Evolutionary conservation across 2,888 invertebrate species (phyloP).

Genomic region (Alsophila aescularia): DNA sequence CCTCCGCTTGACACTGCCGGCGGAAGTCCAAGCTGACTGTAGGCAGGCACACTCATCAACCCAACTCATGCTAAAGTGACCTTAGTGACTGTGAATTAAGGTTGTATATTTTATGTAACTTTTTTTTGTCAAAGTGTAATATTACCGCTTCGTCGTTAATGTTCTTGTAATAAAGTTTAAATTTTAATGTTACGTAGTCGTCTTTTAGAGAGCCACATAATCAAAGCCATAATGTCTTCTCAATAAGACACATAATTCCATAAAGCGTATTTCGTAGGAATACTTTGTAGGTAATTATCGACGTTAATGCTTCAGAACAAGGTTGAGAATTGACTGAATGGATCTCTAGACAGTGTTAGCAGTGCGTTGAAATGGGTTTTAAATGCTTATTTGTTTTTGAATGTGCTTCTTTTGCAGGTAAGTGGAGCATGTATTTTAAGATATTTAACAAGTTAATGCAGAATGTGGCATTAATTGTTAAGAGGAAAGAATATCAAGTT

Average conservation of each 20-base stretch:
- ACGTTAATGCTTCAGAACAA: background rate
- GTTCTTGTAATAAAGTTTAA: background rate
- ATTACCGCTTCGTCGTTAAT: background rate
- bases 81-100: background rate
- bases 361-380: conserved; percentile 26
- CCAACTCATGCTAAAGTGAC: background rate
- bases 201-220: background rate
- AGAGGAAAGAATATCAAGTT: too few relatives aligned
- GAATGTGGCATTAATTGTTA: too few relatives aligned
- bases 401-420: conserved; percentile 16
- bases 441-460: too few relatives aligned
- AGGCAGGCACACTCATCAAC: background rate
- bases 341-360: conserved; percentile 11
- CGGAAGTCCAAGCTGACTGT: conserved; percentile 30
- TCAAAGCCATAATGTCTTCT: background rate
- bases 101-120: background rate
- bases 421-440: conserved; percentile 13
- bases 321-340: conserved; percentile 5
- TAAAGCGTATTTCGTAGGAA: background rate
- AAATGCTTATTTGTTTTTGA: conserved; percentile 30
- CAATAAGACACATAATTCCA: conserved; percentile 1
- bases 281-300: background rate
- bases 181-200: background rate
- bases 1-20: conserved; percentile 31
- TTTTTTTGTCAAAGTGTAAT: background rate